These are phyloP conservation scores for Dasyornis broadbenti DNA, from an alignment of 2,113 vertebrate species.

Conservation along the genomic window DNA sequence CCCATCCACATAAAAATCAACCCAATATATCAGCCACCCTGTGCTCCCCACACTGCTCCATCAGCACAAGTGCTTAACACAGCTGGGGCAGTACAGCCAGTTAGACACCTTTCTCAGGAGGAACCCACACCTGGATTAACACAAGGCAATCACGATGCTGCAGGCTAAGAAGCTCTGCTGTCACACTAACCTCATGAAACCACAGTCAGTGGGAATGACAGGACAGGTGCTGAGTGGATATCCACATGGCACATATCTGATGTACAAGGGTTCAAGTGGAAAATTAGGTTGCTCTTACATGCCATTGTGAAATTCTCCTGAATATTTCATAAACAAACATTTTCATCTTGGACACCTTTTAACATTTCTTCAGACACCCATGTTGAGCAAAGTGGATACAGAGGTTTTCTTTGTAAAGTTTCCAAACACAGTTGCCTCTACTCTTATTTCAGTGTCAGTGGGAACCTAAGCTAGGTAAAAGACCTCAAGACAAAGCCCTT, in stretches of 20 bases:
- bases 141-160: background rate
- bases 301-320: background rate
- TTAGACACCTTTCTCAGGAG: background rate
- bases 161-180: background rate
- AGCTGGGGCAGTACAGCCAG: background rate
- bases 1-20: background rate
- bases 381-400: slow-evolving; percentile 49
- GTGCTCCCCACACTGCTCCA: accelerated
- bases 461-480: slow-evolving; percentile 21
- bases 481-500: background rate
- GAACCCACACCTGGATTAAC: background rate
- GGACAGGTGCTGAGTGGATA: background rate
- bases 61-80: background rate
- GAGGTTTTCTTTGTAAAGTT: slow-evolving; percentile 38
- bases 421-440: slow-evolving; percentile 39
- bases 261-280: slow-evolving; percentile 18
- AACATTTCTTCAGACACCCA: slow-evolving; percentile 44
- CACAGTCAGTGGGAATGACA: background rate
- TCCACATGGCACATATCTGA: background rate
- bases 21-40: background rate
- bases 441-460: background rate
- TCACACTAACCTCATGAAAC: background rate
- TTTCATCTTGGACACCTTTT: slow-evolving; percentile 48
- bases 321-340: slow-evolving; percentile 32
- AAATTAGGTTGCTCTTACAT: background rate